Conservation (phyloP, 2,888 invertebrate genomes). For the Cybosia mesomella region DNA sequence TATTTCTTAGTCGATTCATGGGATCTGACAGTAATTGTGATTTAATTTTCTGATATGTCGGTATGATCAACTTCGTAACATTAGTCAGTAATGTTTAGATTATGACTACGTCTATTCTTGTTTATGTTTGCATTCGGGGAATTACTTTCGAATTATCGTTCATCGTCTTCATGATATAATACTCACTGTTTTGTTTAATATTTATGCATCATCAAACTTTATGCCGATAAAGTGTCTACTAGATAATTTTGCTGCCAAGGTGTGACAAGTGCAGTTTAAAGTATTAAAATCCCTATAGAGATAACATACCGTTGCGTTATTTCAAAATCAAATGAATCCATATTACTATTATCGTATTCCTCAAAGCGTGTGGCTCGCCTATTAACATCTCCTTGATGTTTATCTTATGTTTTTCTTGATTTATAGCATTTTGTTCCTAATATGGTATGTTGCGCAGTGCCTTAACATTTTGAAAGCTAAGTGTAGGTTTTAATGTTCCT, state of each 20-base stretch:
- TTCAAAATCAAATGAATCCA: neutral
- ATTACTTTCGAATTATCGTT: constrained; percentile 27
- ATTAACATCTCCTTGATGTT: constrained; percentile 25
- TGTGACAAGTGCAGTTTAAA: neutral
- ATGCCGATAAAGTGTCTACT: constrained; percentile 20
- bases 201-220: neutral
- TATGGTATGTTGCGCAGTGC: constrained; percentile 24
- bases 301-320: neutral
- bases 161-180: constrained; percentile 23
- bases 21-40: constrained; percentile 48
- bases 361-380: neutral
- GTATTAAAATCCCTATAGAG: no score
- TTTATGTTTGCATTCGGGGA: constrained; percentile 16
- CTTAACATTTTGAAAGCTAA: constrained; percentile 45
- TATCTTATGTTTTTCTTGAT: constrained; percentile 32
- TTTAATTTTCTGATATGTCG: constrained; percentile 49
- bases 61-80: constrained; percentile 18
- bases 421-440: constrained; percentile 39
- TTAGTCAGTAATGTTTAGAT: constrained; percentile 27
- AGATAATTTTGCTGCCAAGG: neutral
- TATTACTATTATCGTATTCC: neutral
- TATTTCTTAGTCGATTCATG: constrained; percentile 45
- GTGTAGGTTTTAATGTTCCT: constrained; percentile 46
- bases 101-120: constrained; percentile 14
- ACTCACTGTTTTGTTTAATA: constrained; percentile 6